Base-by-base conservation (phyloP, 1,140 invertebrate genomes). In the Drosophila melanica region DNA sequence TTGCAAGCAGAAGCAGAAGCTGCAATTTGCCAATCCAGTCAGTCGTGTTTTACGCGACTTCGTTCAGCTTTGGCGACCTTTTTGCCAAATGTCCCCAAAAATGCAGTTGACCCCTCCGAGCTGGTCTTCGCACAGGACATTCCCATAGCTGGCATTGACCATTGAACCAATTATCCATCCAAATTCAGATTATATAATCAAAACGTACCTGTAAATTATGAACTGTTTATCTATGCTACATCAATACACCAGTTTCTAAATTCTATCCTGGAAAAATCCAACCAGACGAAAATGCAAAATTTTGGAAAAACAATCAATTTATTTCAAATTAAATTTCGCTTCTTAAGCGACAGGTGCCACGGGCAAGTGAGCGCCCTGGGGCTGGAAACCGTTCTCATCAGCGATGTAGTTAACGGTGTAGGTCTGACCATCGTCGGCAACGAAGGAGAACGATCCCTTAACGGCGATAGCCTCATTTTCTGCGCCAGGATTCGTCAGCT, bases 371-470 rank as follows among this genome's bases (percentile, higher is more conserved):
- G 93, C 94, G 20, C 95, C 95, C 85, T 94, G 93, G 41, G 95
- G 94, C 77, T 94, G 94, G 93, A 95, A 96, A 55, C 95, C 95
- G 81, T 95, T 95, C 92, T 96, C 95, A 91, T 96, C 96, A 42
- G 96, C 95, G 41, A 94, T 92, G 92, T 95, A 96, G 8, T 92
- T 93, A 39, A 96, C 92, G 51, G 92, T 91, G 79, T 95, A 94
- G 8, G 93, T 90, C 47, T 94, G 90, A 27, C 96, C 95, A 70
- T 96, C 95, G 16, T 93, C 91, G 18, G 82, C 94, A 12, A 93
- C 77, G 90, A 92, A 95, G 6, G 85, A 89, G 92, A 84, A 95
- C 57, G 92, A 92, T 11, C 94, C 94, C 3, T 91, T 86, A 14
- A 95, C 94, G 3, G 82, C 79, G 9, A 95, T 77, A 4, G 92